Evolutionary conservation across 2,797 vertebrate genomes (phyloP).

Genomic region (Phoeniculus purpureus): DNA sequence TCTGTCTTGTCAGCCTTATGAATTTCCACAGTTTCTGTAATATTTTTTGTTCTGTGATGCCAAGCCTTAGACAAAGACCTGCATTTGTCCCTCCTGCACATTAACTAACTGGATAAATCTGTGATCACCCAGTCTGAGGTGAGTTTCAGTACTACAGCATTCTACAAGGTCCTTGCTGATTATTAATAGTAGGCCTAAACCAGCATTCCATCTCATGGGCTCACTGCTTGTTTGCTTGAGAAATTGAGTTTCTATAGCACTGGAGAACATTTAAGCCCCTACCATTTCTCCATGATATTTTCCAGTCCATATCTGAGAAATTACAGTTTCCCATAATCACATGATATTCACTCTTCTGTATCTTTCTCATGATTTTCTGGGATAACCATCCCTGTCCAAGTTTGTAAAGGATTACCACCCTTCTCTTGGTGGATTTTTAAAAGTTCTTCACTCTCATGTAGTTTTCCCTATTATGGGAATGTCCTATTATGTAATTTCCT

Average conservation of each 20-base stretch:
- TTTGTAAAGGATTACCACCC: background rate
- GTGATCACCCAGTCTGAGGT: background rate
- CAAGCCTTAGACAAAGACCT: background rate
- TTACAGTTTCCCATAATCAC: background rate
- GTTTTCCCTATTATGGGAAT: background rate
- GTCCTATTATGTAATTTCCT: background rate
- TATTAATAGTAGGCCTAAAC: constrained; percentile 26
- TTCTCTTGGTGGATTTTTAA: background rate
- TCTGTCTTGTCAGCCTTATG: background rate
- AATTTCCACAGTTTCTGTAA: background rate
- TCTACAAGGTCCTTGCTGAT: constrained; percentile 11
- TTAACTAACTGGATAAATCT: background rate
- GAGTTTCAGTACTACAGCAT: background rate
- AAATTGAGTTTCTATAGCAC: background rate
- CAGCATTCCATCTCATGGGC: background rate
- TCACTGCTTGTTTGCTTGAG: constrained; percentile 13
- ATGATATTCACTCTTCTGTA: background rate
- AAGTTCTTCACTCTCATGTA: background rate
- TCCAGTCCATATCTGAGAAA: background rate
- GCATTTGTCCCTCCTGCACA: background rate
- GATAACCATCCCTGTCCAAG: background rate
- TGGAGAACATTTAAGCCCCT: constrained; percentile 21
- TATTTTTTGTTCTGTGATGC: background rate
- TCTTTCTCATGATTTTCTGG: background rate
- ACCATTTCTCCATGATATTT: constrained; percentile 5